Evolutionary conservation across 23 tunicate genomes (phyloP), one percentile per base, ranked within the genome.

Genomic region (Oikopleura dioica): DNA sequence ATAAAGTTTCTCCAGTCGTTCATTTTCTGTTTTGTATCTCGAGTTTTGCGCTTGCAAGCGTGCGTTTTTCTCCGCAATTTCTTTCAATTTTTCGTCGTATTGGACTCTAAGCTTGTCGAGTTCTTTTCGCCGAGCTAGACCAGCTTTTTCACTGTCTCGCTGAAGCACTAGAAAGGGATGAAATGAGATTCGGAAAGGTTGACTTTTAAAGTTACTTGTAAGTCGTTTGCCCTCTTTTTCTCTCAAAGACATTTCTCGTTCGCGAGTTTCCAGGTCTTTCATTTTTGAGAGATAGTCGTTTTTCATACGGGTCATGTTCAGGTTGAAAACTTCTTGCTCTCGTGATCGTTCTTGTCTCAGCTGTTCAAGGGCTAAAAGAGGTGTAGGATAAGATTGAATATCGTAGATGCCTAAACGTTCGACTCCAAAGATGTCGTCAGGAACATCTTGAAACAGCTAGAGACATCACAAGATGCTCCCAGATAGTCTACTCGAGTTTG

Each of bases 141-240:
- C 51, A 80, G 37, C 33, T 68, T 35, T 59, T 86, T 86, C 0
- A 76, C 36, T 0, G 83, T 83, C 24, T 81, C 80, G 38, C 30
- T 63, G 72, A 21, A 63, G 72, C 5, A 31, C 72, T 63, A 63
- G 26, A 9, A 44, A 44, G 16, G 16, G 16, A 9, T 9, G 16
- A 9, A 9, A 44, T 44, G 55, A 44, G 9, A 9, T 44, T 44
- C 16, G 16, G 9, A n/a, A n/a, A n/a, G n/a, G n/a, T n/a, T n/a
- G n/a, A 80, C 85, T 58, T 91, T 91, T 50, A 91, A 76, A 37
- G 82, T 83, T 83, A 5, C 69, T 82, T 59, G 86, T 95, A 35
- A 78, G 24, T 77, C 86, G 83, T 59, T 79, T 83, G 44, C 76
- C 86, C 38, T 94, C 88, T 9, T 80, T 80, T 51, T 86, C 50